Evolutionary conservation across 2,113 vertebrate genomes (phyloP).

Genomic region (Mormoops blainvillei): DNA sequence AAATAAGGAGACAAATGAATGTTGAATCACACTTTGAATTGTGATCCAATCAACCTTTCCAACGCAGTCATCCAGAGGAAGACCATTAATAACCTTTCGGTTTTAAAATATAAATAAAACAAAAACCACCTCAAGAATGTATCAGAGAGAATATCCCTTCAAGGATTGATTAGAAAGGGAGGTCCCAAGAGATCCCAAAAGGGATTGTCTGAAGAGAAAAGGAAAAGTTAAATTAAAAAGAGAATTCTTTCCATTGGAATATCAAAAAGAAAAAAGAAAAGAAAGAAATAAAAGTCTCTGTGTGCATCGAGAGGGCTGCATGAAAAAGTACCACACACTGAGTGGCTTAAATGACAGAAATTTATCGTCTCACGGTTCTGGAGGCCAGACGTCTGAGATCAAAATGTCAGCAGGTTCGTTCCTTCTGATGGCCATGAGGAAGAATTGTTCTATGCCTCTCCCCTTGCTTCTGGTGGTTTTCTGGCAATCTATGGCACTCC

Average conservation of each 20-base stretch:
- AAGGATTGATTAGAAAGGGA: neutral
- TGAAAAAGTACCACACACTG: neutral
- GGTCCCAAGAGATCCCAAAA: neutral
- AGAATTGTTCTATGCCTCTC: neutral
- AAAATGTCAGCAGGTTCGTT: neutral
- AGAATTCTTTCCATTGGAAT: neutral
- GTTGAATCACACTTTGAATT: neutral
- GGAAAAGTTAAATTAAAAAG: neutral
- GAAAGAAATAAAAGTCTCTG: neutral
- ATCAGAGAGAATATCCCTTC: neutral
- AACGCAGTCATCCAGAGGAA: neutral
- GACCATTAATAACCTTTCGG: neutral
- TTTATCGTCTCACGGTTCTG: neutral
- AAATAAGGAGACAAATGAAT: neutral
- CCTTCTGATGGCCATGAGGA: neutral
- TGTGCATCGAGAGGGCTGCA: neutral
- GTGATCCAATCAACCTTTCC: neutral
- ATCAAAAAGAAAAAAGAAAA: neutral
- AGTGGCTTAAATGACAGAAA: neutral
- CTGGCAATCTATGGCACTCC: neutral
- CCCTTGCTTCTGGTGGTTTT: neutral
- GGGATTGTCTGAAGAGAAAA: neutral
- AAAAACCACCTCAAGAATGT: neutral
- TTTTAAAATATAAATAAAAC: neutral
- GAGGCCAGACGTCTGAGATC: neutral